Evolutionary conservation across 2,797 vertebrate species (phyloP).

Genomic region (Spinus pinus): DNA sequence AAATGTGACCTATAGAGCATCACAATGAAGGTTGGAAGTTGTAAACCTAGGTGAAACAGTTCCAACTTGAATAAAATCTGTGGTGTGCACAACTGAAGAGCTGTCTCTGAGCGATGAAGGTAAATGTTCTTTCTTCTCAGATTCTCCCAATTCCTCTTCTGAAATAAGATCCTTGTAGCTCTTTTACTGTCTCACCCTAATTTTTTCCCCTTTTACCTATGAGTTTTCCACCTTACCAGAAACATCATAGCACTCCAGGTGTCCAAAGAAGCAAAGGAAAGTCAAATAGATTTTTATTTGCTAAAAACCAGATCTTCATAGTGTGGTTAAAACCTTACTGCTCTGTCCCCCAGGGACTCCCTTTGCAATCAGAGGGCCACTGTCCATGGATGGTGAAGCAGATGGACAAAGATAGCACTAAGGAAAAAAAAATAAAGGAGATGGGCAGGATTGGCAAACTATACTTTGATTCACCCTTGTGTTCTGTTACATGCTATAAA

Average conservation of each 20-base stretch:
- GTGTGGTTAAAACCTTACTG: background rate
- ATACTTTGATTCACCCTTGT: fast-evolving
- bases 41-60: background rate
- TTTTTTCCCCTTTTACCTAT: background rate
- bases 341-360: background rate
- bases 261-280: background rate
- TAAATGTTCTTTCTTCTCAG: background rate
- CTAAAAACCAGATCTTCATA: background rate
- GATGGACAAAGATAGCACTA: background rate
- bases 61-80: background rate
- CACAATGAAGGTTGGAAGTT: background rate
- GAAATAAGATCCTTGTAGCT: background rate
- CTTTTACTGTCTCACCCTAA: background rate
- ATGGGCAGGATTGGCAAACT: background rate
- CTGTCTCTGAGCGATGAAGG: background rate
- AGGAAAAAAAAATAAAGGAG: background rate
- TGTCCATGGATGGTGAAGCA: background rate
- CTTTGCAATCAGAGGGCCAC: background rate
- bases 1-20: background rate
- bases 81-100: background rate
- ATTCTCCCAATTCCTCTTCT: background rate
- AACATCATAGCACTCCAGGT: background rate
- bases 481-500: background rate
- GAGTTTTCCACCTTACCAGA: background rate
- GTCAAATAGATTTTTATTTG: background rate